Base-by-base conservation (phyloP, 2,113 vertebrate species). In the Carettochelys insculpta region DNA sequence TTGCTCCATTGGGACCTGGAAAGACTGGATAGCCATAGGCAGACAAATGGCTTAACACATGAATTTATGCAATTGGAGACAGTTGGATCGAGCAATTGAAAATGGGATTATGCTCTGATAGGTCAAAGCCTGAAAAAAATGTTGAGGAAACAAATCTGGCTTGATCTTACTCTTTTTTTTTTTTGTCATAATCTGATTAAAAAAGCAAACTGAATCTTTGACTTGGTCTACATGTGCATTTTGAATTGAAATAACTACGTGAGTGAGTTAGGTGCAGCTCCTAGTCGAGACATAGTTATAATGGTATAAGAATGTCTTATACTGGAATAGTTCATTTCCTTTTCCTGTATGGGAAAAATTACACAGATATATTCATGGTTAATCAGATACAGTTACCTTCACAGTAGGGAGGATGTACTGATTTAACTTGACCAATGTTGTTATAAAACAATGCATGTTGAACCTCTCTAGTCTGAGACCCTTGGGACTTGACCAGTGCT, bases 281-380 rank as follows among this genome's bases (percentile, higher is more conserved):
- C n/a, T 79, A n/a, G 5, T 3, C 0, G 2, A 8, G 17, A 1
- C 34, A 45, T 3, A 0, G 0, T 31, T 17, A 0, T 2, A 8
- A 1, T 22, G 17, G 6, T 0, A 1, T 27, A 41, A 29, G 56
- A 43, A 45, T 41, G 58, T 8, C 61, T 38, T 68, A 68, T 68
- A 38, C 19, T 20, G 19, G 54, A 56, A 56, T 56, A 56, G 9
- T 20, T 68, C 17, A n/a, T 38, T 68, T n/a, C 19, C 24, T 17
- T 68, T 68, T 68, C 61, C n/a, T 38, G 10, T 22, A 38, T 38
- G n/a, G 61, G 61, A 38, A 68, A 38, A 68, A n/a, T 19, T 68
- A 68, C 61, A 11, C 34, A 38, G 19, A 5, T 38, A 38, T 38
- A 68, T 5, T 4, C 17, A 38, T 19, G 1, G 8, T 68, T 68